A percentile compares a stretch with the other conserved stretches of the same genome.
These are phyloP conservation scores for Plagodis dolabraria DNA, from an alignment of 2,888 invertebrate genomes.

Conservation along the genomic window DNA sequence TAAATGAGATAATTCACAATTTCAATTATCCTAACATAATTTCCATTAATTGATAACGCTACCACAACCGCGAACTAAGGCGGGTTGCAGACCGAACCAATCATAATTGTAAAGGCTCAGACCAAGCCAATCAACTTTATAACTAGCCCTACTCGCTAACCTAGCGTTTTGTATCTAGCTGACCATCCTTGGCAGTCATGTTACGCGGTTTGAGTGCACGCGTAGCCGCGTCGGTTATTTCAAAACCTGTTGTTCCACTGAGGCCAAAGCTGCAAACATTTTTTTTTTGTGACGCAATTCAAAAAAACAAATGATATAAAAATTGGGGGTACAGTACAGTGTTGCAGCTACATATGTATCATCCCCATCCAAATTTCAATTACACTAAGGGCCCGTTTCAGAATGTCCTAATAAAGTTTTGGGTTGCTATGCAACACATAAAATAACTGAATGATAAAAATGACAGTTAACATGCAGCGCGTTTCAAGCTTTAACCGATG, in stretches of 20 bases:
- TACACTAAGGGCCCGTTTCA: no score
- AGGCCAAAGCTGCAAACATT: not conserved
- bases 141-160: slow-evolving; percentile 7
- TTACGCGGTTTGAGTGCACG: not conserved
- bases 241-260: not conserved
- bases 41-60: slow-evolving; percentile 21
- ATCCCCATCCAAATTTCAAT: no score
- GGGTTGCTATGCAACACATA: no score
- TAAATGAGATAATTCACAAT: slow-evolving; percentile 7
- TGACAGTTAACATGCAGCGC: no score
- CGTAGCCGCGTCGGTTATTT: not conserved
- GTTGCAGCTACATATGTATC: no score
- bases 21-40: slow-evolving; percentile 20
- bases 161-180: not conserved
- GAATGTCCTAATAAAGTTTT: no score
- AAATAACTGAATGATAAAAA: no score
- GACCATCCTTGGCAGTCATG: not conserved
- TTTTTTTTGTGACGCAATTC: no score
- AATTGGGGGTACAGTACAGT: no score
- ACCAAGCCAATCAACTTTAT: slow-evolving; percentile 16
- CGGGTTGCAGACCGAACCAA: slow-evolving; percentile 26
- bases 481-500: no score
- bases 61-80: slow-evolving; percentile 15
- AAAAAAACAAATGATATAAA: no score
- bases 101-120: slow-evolving; percentile 30